Evolutionary conservation across 2,888 invertebrate species (phyloP).

Genomic region (Eupithecia vulgata): DNA sequence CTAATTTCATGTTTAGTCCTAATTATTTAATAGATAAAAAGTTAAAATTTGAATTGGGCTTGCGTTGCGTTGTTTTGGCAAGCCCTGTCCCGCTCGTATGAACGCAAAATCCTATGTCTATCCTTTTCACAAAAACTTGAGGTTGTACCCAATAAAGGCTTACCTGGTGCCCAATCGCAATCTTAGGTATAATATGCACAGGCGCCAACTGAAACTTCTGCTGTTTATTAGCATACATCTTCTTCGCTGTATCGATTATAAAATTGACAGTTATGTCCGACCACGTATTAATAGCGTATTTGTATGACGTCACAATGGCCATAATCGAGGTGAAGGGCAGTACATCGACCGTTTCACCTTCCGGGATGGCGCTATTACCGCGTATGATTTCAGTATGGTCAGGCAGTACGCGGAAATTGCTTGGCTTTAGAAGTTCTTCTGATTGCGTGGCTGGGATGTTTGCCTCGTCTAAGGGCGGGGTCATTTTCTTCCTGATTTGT

Average conservation of each 20-base stretch:
- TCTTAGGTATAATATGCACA: slow-evolving; percentile 84
- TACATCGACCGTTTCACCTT: slow-evolving; percentile 59
- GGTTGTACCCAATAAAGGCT: background rate
- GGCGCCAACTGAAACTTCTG: slow-evolving; percentile 78
- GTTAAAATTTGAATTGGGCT: too few relatives aligned
- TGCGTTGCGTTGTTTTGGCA: too few relatives aligned
- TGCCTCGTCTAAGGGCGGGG: slow-evolving; percentile 65
- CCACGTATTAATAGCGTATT: slow-evolving; percentile 85
- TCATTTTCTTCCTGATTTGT: slow-evolving; percentile 69
- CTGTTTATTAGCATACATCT: slow-evolving; percentile 70
- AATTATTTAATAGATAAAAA: too few relatives aligned
- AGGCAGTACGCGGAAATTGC: slow-evolving; percentile 84
- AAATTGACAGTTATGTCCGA: slow-evolving; percentile 84
- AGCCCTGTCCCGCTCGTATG: too few relatives aligned
- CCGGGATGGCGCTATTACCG: slow-evolving; percentile 65
- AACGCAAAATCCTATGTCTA: too few relatives aligned
- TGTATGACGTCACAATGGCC: slow-evolving; percentile 85
- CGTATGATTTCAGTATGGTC: slow-evolving; percentile 85
- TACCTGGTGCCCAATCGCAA: slow-evolving; percentile 83
- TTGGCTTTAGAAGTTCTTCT: slow-evolving; percentile 81
- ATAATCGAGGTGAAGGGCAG: slow-evolving; percentile 84
- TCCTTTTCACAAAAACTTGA: too few relatives aligned
- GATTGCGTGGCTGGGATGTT: slow-evolving; percentile 60
- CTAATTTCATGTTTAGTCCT: too few relatives aligned
- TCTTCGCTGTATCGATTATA: slow-evolving; percentile 76